Base-by-base conservation (phyloP, 1,140 invertebrate genomes). In the Delia radicum region DNA sequence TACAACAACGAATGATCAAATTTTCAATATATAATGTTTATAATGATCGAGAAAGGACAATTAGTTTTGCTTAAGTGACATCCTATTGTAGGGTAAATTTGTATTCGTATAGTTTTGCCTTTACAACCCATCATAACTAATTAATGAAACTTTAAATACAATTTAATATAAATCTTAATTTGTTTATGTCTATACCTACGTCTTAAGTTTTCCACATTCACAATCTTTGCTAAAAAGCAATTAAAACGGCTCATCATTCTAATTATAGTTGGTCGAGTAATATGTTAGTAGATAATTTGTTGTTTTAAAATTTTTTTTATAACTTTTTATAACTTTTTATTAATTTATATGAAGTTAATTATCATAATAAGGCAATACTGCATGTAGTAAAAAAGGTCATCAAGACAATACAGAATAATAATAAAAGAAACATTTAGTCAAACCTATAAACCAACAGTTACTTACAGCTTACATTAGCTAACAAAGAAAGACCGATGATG, bases 201-300 rank as follows among this genome's bases (percentile, higher is more conserved):
- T 18, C 18, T 55, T 55, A 55, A 55, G 48, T 21, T 55, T 21
- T 21, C 15, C 7, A 3, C 3, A 10, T 33, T 1, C 13, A 33
- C 13, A 2, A 33, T 33, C 7, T 33, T 33, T 33, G 4, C 31
- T 33, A 6, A 27, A 21, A 63, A 21, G 31, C 65, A 33, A 37
- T 69, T 33, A 69, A 69, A 21, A 33, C 65, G 65, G 65, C 65
- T 69, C 65, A 69, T 69, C 65, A 69, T 69, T 69, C 65, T 69
- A 69, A 69, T 69, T 69, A 69, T 69, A 69, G 65, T 24, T 69
- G 29, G 65, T 7, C 65, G 65, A 69, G n/a, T 69, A 69, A 69
- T 69, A 69, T 69, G 29, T 69, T 21, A 55, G 10, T 8, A 21
- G 18, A 21, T 55, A 55, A 55, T 55, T 55, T 55, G 48, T 55